These are phyloP conservation scores for Octopus bimaculoides DNA, from an alignment of 1,140 invertebrate species.

Conservation along the genomic window DNA sequence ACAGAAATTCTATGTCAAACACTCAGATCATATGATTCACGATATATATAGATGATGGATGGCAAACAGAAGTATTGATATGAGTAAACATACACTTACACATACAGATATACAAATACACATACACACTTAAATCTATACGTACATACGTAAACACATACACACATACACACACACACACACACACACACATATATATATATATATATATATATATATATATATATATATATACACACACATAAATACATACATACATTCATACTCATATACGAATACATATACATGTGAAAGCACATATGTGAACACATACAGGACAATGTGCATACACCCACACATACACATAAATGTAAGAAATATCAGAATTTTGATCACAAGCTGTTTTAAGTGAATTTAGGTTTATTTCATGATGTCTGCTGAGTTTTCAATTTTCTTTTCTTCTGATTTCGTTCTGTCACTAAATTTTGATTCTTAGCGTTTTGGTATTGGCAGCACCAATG, in stretches of 20 bases:
- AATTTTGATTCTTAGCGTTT: no score
- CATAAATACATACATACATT: neutral
- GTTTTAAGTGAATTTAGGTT: no score
- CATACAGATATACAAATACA: neutral
- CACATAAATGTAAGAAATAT: no score
- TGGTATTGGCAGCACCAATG: no score
- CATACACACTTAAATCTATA: neutral
- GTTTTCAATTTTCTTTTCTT: no score
- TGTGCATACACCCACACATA: no score
- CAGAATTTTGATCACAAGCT: no score
- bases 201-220: neutral
- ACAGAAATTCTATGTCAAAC: no score
- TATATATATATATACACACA: neutral
- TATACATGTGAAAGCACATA: neutral
- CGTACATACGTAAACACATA: neutral
- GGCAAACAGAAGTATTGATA: neutral
- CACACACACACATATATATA: neutral
- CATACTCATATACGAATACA: neutral
- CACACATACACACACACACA: neutral
- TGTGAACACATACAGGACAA: neutral
- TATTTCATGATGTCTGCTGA: no score
- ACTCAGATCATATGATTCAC: no score
- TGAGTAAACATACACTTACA: neutral
- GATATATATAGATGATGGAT: no score
- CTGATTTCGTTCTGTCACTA: no score